These are phyloP conservation scores for Sus cebifrons DNA, from an alignment of 2,797 vertebrate genomes.

Conservation along the genomic window DNA sequence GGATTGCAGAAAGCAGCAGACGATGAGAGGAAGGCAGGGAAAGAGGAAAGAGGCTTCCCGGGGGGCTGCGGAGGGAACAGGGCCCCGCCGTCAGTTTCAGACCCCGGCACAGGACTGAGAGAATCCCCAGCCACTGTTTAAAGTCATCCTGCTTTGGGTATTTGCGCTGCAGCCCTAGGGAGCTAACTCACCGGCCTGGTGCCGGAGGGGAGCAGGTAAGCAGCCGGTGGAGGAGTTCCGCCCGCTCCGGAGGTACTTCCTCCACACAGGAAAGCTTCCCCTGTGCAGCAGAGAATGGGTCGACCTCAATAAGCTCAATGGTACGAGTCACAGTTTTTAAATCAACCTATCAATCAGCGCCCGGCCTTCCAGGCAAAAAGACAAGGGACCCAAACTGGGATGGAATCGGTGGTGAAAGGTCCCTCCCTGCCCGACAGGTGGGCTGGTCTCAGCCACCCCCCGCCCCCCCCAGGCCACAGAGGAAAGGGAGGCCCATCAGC, in stretches of 20 bases:
- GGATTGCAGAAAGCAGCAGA: neutral
- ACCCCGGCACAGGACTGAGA: neutral
- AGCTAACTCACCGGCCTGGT: accelerated
- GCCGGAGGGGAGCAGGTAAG: accelerated
- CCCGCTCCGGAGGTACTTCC: neutral
- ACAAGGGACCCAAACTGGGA: neutral
- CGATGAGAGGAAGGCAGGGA: neutral
- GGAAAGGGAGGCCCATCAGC: neutral
- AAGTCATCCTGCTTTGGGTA: accelerated
- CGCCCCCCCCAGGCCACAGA: too few species aligned
- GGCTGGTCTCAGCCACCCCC: accelerated
- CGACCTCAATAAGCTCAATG: accelerated
- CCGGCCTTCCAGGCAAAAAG: neutral
- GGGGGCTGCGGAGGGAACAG: neutral
- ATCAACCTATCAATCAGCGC: neutral
- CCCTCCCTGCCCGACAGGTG: neutral
- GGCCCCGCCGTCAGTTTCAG: neutral
- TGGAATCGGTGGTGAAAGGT: accelerated
- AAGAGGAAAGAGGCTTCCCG: neutral
- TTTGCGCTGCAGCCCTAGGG: accelerated
- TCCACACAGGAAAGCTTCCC: accelerated
- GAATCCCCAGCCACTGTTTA: accelerated
- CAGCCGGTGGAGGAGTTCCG: accelerated
- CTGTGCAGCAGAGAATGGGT: neutral
- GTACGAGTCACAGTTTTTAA: accelerated